Evolutionary conservation across 2,888 invertebrate species (phyloP).

Genomic region (Ectemnius lituratus): DNA sequence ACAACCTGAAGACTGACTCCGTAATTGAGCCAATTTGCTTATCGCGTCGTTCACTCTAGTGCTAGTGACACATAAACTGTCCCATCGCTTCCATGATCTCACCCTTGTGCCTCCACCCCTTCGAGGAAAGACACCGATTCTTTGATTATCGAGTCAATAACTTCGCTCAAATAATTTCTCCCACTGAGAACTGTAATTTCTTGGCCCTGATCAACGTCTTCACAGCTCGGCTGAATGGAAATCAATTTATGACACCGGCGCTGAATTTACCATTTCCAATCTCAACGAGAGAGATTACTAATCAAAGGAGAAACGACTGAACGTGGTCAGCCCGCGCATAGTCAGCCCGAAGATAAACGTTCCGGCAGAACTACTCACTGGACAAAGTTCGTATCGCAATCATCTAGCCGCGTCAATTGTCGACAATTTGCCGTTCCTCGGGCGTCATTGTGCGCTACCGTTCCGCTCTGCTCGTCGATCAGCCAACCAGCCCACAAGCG

Average conservation of each 20-base stretch:
- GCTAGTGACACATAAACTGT: constrained; percentile 1
- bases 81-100: too few relatives aligned
- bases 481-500: constrained; percentile 7
- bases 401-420: constrained; percentile 59
- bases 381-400: constrained; percentile 63
- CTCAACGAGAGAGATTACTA: neutral
- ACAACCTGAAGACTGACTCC: too few relatives aligned
- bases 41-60: neutral
- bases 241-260: neutral
- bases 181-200: too few relatives aligned
- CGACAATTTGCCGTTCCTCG: constrained; percentile 61
- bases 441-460: constrained; percentile 28
- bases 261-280: constrained; percentile 2
- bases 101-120: too few relatives aligned
- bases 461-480: constrained; percentile 7
- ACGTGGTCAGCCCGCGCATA: neutral
- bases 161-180: too few relatives aligned
- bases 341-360: constrained; percentile 3
- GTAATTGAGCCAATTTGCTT: constrained; percentile 1
- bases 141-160: too few relatives aligned
- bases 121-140: too few relatives aligned
- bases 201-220: too few relatives aligned
- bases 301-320: constrained; percentile 24
- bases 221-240: too few relatives aligned
- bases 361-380: constrained; percentile 26